Percentiles rank a stretch among this genome's conserved stretches.
Evolutionary conservation across 2,113 vertebrate genomes (phyloP).

Genomic region (Picathartes gymnocephalus): DNA sequence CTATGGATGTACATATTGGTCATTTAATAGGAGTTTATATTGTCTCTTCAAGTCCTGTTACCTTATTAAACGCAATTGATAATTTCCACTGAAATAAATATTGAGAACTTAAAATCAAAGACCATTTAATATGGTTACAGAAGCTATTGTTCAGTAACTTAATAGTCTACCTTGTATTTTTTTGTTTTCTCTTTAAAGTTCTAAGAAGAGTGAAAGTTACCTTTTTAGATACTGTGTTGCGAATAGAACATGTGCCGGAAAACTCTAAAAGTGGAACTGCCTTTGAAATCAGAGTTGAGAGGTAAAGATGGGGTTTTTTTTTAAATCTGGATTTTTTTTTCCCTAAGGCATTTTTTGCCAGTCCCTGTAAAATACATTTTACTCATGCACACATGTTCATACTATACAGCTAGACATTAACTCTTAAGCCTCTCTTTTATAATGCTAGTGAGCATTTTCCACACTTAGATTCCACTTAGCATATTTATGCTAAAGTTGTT

Average conservation of each 20-base stretch:
- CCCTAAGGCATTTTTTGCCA: not conserved
- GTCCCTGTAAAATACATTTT: not conserved
- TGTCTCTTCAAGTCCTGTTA: not conserved
- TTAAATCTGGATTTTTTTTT: not conserved
- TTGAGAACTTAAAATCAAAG: not conserved
- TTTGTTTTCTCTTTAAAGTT: slow-evolving; percentile 73
- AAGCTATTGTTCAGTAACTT: not conserved
- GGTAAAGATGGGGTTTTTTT: slow-evolving; percentile 72
- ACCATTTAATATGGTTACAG: accelerated
- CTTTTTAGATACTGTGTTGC: slow-evolving; percentile 91
- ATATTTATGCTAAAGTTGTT: not conserved
- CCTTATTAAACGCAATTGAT: not conserved
- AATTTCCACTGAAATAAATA: not conserved
- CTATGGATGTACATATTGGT: not conserved
- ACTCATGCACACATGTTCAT: not conserved
- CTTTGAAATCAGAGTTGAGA: slow-evolving; percentile 90
- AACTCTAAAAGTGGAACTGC: slow-evolving; percentile 96
- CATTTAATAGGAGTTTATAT: not conserved
- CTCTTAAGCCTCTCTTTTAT: not conserved
- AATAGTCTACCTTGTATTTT: not conserved
- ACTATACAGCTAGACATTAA: not conserved
- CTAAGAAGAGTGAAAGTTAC: slow-evolving; percentile 95
- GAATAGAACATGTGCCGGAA: slow-evolving; percentile 92
- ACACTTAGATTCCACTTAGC: not conserved
- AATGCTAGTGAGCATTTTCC: not conserved